Conservation (phyloP, 2,888 invertebrate genomes). For the Temnothorax ravouxi region DNA sequence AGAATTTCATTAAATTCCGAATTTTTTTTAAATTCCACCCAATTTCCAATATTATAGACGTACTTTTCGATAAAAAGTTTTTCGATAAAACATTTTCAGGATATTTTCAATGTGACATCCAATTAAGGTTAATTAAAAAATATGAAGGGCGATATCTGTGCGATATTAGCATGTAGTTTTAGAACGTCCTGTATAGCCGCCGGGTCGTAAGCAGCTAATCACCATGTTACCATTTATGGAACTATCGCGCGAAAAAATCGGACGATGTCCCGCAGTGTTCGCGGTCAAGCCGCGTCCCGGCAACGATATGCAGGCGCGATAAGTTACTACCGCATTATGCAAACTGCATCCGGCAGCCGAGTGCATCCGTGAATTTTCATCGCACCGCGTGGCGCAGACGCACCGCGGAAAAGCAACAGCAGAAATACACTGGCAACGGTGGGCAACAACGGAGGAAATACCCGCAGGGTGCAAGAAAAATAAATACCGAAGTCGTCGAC, state of each 20-base stretch:
- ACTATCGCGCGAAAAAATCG: conserved; percentile 55
- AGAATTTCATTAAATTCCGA: not conserved
- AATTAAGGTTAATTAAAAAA: conserved; percentile 5
- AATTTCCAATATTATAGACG: not conserved
- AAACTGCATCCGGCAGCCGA: conserved; percentile 58
- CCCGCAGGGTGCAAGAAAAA: conserved; percentile 42
- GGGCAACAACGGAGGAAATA: not conserved
- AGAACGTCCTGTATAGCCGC: conserved; percentile 21
- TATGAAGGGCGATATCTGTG: not conserved
- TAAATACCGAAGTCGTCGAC: conserved; percentile 53
- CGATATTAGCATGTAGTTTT: not conserved
- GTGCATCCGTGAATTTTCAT: conserved; percentile 57
- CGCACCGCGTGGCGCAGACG: conserved; percentile 39
- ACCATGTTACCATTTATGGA: conserved; percentile 49
- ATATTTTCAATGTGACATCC: not conserved
- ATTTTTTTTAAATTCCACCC: not conserved
- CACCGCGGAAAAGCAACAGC: conserved; percentile 50
- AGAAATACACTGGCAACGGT: conserved; percentile 36
- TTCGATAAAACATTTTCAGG: not conserved
- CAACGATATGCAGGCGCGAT: conserved; percentile 57
- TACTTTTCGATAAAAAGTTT: not conserved
- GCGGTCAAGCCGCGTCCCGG: conserved; percentile 53
- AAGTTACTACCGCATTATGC: conserved; percentile 59
- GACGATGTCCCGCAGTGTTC: conserved; percentile 55
- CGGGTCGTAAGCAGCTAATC: conserved; percentile 41